Evolutionary conservation across 1,140 invertebrate species (phyloP), one percentile per base, ranked within the genome.

Genomic region (Leptopilina boulardi): DNA sequence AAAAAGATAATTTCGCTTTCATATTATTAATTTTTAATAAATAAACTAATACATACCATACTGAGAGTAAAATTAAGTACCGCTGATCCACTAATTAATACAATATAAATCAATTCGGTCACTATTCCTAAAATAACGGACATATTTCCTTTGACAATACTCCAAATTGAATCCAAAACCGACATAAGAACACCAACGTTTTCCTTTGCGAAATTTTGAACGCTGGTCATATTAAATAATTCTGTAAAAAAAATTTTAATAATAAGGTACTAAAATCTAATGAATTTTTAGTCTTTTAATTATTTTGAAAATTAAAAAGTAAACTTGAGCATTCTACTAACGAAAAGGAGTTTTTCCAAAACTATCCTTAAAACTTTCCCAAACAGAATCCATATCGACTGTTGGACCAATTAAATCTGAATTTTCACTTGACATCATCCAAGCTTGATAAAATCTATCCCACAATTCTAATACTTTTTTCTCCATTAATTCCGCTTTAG

Each of bases 21-120:
- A n/a, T n/a, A n/a, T n/a, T n/a, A 81, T 54, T 59, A 70, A 66
- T 59, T 75, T 59, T 79, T 38, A 80, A 76, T 9, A 23, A 70
- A 54, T 59, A 42, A 5, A 42, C 2, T 3, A 11, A 10, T 21
- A 92, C 92, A 93, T 92, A 98, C 97, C 92, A 96, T 93, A 88
- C 97, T 97, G 21, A 99, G 93, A 75, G 97, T 92, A 87, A 99
- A 98, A 89, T 99, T 99, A 71, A 99, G 93, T 72, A 99, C 94
- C 11, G 98, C 97, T 19, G 98, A 96, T 77, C 98, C 97, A 42
- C 98, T 98, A 74, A 97, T 97, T 66, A 99, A 92, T 70, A 99
- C 86, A 11, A 99, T 87, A 2, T 97, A 98, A 6, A 99, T 89
- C 51, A 97, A 93, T 11, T 98, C 95, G 1, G 96, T 97, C 1